Conservation (phyloP, 2,888 invertebrate species). For the Andrena haemorrhoa region DNA sequence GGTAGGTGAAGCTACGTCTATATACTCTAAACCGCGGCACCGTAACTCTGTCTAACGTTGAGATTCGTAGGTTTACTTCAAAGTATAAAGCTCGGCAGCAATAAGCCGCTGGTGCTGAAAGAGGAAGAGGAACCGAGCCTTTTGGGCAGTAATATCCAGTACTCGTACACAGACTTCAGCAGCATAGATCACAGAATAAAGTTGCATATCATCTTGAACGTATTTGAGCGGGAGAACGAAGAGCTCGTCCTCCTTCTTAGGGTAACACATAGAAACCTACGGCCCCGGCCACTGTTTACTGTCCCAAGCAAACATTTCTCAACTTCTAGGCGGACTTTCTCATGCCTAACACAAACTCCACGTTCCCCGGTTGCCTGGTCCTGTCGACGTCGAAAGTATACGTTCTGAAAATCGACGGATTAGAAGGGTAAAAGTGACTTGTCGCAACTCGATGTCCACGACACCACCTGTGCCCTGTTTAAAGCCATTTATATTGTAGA, state of each 20-base stretch:
- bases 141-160: conserved; percentile 84
- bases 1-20: conserved; percentile 78
- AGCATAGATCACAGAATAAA: conserved; percentile 88
- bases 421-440: conserved; percentile 81
- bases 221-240: conserved; percentile 87
- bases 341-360: conserved; percentile 81
- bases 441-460: too few species aligned
- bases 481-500: conserved; percentile 70
- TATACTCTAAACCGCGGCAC: not conserved
- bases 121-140: conserved; percentile 73
- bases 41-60: not conserved
- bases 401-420: conserved; percentile 85
- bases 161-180: conserved; percentile 86
- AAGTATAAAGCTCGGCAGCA: conserved; percentile 84
- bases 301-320: not conserved
- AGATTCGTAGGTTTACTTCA: conserved; percentile 85
- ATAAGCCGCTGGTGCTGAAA: conserved; percentile 83
- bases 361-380: conserved; percentile 85
- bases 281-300: not conserved
- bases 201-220: conserved; percentile 86
- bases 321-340: conserved; percentile 82
- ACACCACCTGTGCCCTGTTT: conserved; percentile 5
- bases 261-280: conserved; percentile 77
- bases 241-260: conserved; percentile 86
- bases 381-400: conserved; percentile 86